phyloP scores from a whole-genome alignment of 2,113 vertebrate genomes.

The Uropsilus gracilis region DNA sequence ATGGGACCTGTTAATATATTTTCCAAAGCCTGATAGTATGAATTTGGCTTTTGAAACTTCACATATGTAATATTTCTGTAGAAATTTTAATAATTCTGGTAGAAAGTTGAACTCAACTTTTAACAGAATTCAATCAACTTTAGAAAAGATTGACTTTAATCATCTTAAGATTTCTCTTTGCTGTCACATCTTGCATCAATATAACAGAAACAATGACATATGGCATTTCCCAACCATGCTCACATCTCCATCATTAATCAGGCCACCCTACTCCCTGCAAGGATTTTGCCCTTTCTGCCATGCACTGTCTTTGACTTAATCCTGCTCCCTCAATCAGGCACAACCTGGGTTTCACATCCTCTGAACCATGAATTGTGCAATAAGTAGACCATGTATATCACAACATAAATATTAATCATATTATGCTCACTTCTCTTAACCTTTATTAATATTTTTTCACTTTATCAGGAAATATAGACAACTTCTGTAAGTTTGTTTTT shows the following conservation, averaged over 20 bases:
- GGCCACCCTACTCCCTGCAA: fast-evolving
- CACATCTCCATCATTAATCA: neutral
- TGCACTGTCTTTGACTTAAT: neutral
- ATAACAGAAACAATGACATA: neutral
- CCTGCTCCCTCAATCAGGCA: neutral
- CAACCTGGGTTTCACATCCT: neutral
- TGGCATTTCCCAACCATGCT: neutral
- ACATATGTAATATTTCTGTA: neutral
- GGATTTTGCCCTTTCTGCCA: neutral
- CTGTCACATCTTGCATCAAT: neutral
- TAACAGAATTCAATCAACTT: neutral
- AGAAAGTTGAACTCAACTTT: too few relatives aligned
- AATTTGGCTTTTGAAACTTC: neutral
- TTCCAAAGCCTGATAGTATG: neutral
- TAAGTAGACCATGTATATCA: fast-evolving
- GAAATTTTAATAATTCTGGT: too few relatives aligned
- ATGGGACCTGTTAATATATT: neutral
- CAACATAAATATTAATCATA: neutral
- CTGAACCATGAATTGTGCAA: neutral
- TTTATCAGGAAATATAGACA: neutral
- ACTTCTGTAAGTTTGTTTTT: neutral
- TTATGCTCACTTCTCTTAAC: neutral
- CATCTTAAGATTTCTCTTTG: neutral
- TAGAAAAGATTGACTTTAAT: neutral
- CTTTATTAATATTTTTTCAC: neutral